A percentile compares a stretch with the other conserved stretches of the same genome.
phyloP scores from a whole-genome alignment of 2,888 invertebrate species.

The Colletes collaris region DNA sequence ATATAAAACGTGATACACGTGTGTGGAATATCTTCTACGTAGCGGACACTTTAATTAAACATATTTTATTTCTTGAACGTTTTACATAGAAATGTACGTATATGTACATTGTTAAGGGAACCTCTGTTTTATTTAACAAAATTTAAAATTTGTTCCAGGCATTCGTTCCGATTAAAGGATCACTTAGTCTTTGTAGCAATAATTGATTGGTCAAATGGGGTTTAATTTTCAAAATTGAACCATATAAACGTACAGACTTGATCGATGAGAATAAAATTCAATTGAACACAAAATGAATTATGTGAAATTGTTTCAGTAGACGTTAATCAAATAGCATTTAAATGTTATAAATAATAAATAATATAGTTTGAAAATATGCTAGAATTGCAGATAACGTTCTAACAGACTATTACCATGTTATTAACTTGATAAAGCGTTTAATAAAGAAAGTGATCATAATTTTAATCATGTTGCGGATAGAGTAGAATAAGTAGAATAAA shows the following conservation, averaged over 20 bases:
- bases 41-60: slow-evolving; percentile 25
- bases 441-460: no score
- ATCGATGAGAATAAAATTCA: slow-evolving; percentile 23
- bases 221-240: not conserved
- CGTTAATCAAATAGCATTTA: not conserved
- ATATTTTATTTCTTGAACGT: not conserved
- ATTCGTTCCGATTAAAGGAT: not conserved
- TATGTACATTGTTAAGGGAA: not conserved
- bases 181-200: not conserved
- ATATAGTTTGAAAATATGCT: not conserved
- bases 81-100: slow-evolving; percentile 7
- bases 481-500: no score
- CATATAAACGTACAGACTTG: not conserved
- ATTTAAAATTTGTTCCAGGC: no score
- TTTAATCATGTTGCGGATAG: no score
- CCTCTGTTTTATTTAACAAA: not conserved
- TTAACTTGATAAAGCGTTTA: no score
- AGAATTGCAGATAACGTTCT: no score
- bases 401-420: no score
- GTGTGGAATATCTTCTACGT: no score
- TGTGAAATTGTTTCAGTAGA: not conserved
- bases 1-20: no score
- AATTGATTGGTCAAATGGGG: not conserved
- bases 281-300: slow-evolving; percentile 1
- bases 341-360: no score